phyloP scores from a whole-genome alignment of 37 sponge, comb jelly and placozoan species.

The Corticium candelabrum region DNA sequence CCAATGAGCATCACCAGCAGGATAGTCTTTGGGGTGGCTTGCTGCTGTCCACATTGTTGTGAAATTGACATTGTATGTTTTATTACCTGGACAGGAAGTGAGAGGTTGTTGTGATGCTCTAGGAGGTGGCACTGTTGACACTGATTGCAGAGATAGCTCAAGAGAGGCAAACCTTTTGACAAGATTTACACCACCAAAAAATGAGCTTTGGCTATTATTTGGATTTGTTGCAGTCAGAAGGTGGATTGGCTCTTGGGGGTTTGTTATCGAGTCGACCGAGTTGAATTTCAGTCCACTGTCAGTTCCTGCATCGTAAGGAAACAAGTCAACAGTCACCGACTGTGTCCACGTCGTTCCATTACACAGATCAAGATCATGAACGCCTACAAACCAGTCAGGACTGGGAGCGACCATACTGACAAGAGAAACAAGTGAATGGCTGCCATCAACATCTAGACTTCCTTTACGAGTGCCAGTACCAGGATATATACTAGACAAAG shows the following conservation, averaged over 20 bases:
- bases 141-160: too few relatives aligned
- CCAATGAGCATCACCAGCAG: neutral
- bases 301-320: neutral
- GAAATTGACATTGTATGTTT: neutral
- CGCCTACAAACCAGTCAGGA: constrained; percentile 7
- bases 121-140: neutral
- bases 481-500: neutral
- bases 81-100: neutral
- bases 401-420: neutral
- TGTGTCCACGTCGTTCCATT: neutral
- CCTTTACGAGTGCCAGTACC: neutral
- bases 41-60: neutral
- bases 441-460: neutral
- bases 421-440: neutral
- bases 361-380: neutral
- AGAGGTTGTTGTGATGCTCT: neutral
- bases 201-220: too few relatives aligned
- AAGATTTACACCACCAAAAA: neutral
- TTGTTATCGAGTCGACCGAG: neutral
- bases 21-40: neutral
- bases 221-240: neutral
- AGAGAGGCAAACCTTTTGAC: too few relatives aligned
- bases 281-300: neutral
- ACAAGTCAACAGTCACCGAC: neutral
- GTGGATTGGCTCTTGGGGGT: neutral